phyloP scores from a whole-genome alignment of 2,888 invertebrate species.

The Aphidius colemani region DNA sequence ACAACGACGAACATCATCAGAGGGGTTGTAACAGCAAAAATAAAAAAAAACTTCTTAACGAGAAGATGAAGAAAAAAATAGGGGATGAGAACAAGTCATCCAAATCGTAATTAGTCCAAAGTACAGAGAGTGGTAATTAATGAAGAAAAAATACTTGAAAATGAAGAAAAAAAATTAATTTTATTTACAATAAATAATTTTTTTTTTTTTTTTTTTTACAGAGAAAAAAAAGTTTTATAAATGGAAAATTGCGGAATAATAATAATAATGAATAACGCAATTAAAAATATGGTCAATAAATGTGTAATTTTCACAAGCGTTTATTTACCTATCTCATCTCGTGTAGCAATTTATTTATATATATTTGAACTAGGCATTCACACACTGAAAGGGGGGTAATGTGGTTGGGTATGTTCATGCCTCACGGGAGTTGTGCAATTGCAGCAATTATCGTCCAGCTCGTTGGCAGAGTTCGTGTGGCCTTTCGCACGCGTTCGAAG shows the following conservation, averaged over 20 bases:
- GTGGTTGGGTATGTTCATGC: not conserved
- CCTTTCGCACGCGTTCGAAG: constrained; percentile 24
- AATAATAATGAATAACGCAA: no score
- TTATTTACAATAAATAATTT: not conserved
- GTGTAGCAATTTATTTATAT: no score
- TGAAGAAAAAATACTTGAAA: not conserved
- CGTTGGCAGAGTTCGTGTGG: constrained; percentile 5
- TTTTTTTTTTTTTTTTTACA: no score
- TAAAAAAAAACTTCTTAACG: constrained; percentile 17
- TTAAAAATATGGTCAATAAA: no score
- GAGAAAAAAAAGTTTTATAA: no score
- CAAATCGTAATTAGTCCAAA: constrained; percentile 14
- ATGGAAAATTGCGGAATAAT: no score
- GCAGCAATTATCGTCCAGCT: constrained; percentile 22
- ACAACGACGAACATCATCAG: not conserved
- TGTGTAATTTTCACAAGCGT: no score
- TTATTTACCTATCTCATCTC: no score
- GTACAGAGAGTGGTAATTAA: constrained; percentile 2
- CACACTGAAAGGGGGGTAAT: no score
- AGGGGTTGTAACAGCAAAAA: not conserved
- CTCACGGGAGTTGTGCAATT: constrained; percentile 20
- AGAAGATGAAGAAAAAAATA: constrained; percentile 3
- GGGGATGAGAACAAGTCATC: not conserved
- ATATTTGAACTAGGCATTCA: no score
- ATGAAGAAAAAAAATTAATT: constrained; percentile 6